Evolutionary conservation across 1,140 invertebrate species (phyloP).

Genomic region (Drosophila orosa): DNA sequence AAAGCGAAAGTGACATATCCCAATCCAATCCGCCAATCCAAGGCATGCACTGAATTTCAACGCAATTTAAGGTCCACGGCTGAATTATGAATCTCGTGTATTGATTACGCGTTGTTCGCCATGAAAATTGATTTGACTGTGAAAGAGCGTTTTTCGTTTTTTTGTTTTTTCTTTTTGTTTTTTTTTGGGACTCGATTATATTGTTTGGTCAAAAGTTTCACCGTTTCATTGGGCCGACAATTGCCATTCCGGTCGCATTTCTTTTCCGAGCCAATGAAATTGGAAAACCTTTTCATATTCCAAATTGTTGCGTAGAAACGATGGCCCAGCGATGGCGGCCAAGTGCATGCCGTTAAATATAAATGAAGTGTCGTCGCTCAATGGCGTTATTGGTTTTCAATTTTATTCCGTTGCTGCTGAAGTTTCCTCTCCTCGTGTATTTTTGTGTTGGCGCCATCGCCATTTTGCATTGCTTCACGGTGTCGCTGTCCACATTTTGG

Average conservation of each 20-base stretch:
- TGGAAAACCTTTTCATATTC: conserved; percentile 73
- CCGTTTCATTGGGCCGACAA: conserved; percentile 56
- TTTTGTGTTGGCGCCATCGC: conserved; percentile 51
- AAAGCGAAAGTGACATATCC: conserved; percentile 73
- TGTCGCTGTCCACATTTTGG: conserved; percentile 35
- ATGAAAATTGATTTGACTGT: conserved; percentile 69
- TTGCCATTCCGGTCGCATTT: conserved; percentile 74
- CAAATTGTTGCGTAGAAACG: conserved; percentile 81
- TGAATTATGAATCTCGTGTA: conserved; percentile 76
- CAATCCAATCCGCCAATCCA: conserved; percentile 1
- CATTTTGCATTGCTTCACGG: conserved; percentile 82
- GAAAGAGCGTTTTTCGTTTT: neutral
- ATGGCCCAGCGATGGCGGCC: conserved; percentile 45
- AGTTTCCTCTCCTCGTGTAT: conserved; percentile 14
- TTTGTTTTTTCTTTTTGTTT: neutral
- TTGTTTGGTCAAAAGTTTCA: conserved; percentile 63
- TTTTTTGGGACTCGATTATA: conserved; percentile 18
- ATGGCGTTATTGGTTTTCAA: conserved; percentile 40
- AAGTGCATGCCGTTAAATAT: conserved; percentile 72
- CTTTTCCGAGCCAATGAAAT: conserved; percentile 69
- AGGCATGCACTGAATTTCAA: conserved; percentile 68
- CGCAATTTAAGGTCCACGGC: conserved; percentile 21
- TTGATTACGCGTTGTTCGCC: conserved; percentile 60
- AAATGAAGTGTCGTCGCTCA: conserved; percentile 54
- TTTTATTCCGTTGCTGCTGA: conserved; percentile 12